Evolutionary conservation across 2,888 invertebrate genomes (phyloP), one percentile per base, ranked within the genome.

Genomic region (Thera obeliscata): DNA sequence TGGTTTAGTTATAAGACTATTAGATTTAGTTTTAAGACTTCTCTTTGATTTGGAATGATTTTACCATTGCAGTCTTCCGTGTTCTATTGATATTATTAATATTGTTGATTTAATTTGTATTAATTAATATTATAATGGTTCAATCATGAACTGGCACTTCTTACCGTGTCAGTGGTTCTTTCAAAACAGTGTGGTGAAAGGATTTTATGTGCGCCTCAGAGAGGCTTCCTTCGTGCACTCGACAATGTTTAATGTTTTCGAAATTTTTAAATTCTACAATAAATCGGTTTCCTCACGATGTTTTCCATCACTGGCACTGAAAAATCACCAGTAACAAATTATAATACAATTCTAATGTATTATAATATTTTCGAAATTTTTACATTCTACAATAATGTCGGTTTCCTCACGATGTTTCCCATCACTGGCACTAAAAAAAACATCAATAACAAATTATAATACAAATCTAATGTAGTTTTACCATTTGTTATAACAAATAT

Each of bases 401-500:
- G 22, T 22, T 22, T 22, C 22, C 22, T 22, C 22, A 22, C 22
- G 22, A 22, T 22, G 22, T 22, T 22, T 22, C 22, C 22, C 22
- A 22, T 22, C 22, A 8, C 7, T 5, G 38, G 38, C 49, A 49
- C 49, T 12, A 6, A 22, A 22, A 38, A 36, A 49, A 50, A 58
- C 11, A 33, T 33, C 3, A 46, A 46, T n/a, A 3, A 38, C 38
- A 0, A 38, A 38, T 41, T 7, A 41, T 41, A 41, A 41, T 41
- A 41, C 41, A 35, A 35, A 35, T 48, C 35, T 41, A 49, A 58
- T 6, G n/a, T 59, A 2, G 33, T 58, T 58, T 48, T 41, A 61
- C 54, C 43, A 8, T 58, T 55, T 64, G 58, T 3, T 43, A 38
- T 57, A 57, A 64, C 63, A 55, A 64, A 59, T 36, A 55, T 59